A percentile compares a stretch with the other conserved stretches of the same genome.
phyloP scores from a whole-genome alignment of 2,797 vertebrate species.

The Ptychobarbus kaznakovi region DNA sequence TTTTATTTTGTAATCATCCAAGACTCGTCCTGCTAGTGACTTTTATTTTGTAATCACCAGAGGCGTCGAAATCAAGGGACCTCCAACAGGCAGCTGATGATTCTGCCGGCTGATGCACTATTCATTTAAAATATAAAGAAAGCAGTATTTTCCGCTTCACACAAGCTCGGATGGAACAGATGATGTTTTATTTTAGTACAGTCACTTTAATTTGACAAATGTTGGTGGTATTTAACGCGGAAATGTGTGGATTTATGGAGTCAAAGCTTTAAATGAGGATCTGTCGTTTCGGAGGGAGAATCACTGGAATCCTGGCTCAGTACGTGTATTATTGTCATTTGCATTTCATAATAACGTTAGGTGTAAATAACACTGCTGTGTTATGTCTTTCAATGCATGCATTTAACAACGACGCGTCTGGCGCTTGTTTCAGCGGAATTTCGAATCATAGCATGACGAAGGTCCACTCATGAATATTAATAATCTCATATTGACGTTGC shows the following conservation, averaged over 20 bases:
- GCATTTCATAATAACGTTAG: background rate
- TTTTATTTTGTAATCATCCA: background rate
- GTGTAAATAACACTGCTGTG: background rate
- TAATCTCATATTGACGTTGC: background rate
- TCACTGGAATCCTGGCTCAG: conserved; percentile 94
- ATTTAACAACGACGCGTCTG: background rate
- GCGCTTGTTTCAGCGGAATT: background rate
- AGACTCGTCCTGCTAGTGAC: background rate
- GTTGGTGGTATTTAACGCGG: background rate
- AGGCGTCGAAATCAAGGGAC: conserved; percentile 26
- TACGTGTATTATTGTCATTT: conserved; percentile 76
- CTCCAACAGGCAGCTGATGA: conserved; percentile 35
- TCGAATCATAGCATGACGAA: background rate
- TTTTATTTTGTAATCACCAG: conserved; percentile 26
- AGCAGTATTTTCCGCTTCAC: background rate
- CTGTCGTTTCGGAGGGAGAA: conserved; percentile 91
- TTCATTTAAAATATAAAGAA: background rate
- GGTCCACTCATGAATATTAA: conserved; percentile 15
- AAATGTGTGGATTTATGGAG: conserved; percentile 15
- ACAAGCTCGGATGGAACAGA: background rate
- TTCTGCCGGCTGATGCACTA: conserved; percentile 8
- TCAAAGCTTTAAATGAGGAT: conserved; percentile 40
- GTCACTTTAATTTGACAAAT: background rate
- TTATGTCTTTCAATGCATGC: background rate
- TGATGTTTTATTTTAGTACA: background rate